These are phyloP conservation scores for Drosophila birchii DNA, from an alignment of 2,888 invertebrate genomes.

Conservation along the genomic window DNA sequence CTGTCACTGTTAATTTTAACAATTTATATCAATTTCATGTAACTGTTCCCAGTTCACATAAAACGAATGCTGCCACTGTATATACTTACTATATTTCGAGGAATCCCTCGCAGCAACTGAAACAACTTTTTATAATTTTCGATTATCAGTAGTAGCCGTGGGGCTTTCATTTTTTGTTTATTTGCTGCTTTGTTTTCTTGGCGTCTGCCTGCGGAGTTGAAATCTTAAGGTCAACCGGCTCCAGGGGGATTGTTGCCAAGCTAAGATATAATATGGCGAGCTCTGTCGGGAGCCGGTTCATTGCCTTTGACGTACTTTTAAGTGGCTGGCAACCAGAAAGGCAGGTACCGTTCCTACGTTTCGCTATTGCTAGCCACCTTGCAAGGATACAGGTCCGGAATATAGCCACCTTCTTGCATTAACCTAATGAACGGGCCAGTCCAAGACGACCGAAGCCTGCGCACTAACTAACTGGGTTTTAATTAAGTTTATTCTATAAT, in stretches of 20 bases:
- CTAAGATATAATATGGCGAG: constrained; percentile 5
- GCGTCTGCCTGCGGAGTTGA: constrained; percentile 17
- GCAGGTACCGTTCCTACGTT: constrained; percentile 14
- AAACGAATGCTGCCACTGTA: not conserved
- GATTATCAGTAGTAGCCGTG: constrained; percentile 24
- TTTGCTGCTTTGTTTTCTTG: constrained; percentile 4
- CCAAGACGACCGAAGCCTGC: constrained; percentile 19
- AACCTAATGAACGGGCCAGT: constrained; percentile 22
- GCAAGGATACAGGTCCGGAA: constrained; percentile 30
- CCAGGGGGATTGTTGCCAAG: constrained; percentile 27
- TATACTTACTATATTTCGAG: not conserved
- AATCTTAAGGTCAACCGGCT: constrained; percentile 69
- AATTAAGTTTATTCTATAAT: constrained; percentile 41
- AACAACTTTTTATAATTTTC: constrained; percentile 22
- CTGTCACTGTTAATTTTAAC: constrained; percentile 27
- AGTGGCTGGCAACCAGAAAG: constrained; percentile 15
- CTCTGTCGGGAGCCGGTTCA: constrained; percentile 35
- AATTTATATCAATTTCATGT: constrained; percentile 61
- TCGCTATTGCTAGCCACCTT: constrained; percentile 28
- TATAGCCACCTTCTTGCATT: constrained; percentile 23
- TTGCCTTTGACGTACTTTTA: constrained; percentile 6
- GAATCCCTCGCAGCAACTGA: constrained; percentile 3
- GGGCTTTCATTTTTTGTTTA: constrained; percentile 7
- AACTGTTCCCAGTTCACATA: constrained; percentile 32
- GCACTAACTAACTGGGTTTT: constrained; percentile 43